A percentile compares a stretch with the other conserved stretches of the same genome.
phyloP scores from a whole-genome alignment of 2,888 invertebrate genomes.

The Drosophila affinis region DNA sequence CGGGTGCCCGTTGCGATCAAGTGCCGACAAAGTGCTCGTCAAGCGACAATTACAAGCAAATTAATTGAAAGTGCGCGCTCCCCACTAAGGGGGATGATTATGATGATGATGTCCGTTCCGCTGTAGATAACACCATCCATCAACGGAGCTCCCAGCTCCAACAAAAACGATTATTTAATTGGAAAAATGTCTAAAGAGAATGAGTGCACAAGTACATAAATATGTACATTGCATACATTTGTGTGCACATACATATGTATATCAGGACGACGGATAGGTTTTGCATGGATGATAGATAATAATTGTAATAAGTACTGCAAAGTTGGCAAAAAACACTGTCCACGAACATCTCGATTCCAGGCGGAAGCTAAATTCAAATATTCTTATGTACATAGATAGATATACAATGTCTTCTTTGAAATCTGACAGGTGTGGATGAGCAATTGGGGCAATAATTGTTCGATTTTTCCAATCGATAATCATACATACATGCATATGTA shows the following conservation, averaged over 20 bases:
- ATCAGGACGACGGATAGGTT: not conserved
- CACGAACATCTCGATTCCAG: not conserved
- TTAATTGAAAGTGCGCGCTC: conserved; percentile 65
- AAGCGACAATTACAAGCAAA: conserved; percentile 76
- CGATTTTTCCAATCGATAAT: too few species aligned
- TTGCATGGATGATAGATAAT: not conserved
- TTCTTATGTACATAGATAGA: too few species aligned
- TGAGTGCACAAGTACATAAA: not conserved
- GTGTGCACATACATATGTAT: not conserved
- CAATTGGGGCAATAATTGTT: not conserved
- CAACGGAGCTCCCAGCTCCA: not conserved
- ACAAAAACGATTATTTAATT: not conserved
- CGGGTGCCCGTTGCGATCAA: conserved; percentile 46
- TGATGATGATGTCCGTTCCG: not conserved
- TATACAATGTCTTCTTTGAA: not conserved
- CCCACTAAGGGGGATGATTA: not conserved
- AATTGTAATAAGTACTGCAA: not conserved
- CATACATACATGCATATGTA: too few species aligned
- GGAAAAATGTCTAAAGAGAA: not conserved
- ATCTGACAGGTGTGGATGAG: not conserved
- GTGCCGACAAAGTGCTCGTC: conserved; percentile 77
- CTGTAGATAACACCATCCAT: conserved; percentile 19
- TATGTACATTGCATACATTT: too few species aligned
- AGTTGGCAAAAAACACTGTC: not conserved
- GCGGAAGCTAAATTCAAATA: not conserved